phyloP scores from a whole-genome alignment of 2,113 vertebrate species.

The Orthonyx spaldingii region DNA sequence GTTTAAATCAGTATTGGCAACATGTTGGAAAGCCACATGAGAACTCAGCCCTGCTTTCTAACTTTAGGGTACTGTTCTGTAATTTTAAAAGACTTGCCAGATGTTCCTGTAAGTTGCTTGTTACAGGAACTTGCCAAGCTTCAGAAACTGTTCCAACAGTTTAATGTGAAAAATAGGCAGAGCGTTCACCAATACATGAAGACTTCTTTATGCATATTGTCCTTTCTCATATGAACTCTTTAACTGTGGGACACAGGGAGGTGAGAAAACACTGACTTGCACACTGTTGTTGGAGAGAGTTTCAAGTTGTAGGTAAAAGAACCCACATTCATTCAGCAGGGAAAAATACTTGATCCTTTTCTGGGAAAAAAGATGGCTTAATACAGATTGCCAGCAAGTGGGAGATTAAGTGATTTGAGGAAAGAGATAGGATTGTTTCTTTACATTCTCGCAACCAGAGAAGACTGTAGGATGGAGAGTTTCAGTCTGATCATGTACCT shows the following conservation, averaged over 20 bases:
- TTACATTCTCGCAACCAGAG: neutral
- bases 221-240: neutral
- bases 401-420: neutral
- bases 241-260: neutral
- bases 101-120: neutral
- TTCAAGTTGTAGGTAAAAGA: neutral
- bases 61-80: neutral
- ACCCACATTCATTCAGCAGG: neutral
- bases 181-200: neutral
- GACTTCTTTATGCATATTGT: neutral
- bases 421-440: conserved; percentile 10
- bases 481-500: neutral
- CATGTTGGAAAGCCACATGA: neutral
- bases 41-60: neutral
- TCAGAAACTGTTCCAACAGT: neutral
- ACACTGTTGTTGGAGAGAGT: neutral
- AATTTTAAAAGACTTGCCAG: neutral
- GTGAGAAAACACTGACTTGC: neutral
- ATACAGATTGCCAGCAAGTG: neutral
- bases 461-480: neutral
- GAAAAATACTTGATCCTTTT: neutral
- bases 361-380: neutral
- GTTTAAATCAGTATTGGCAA: neutral
- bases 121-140: neutral
- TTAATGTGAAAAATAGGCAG: neutral